These are phyloP conservation scores for Ennomos fuscantarius DNA, from an alignment of 2,888 invertebrate species.

Conservation along the genomic window DNA sequence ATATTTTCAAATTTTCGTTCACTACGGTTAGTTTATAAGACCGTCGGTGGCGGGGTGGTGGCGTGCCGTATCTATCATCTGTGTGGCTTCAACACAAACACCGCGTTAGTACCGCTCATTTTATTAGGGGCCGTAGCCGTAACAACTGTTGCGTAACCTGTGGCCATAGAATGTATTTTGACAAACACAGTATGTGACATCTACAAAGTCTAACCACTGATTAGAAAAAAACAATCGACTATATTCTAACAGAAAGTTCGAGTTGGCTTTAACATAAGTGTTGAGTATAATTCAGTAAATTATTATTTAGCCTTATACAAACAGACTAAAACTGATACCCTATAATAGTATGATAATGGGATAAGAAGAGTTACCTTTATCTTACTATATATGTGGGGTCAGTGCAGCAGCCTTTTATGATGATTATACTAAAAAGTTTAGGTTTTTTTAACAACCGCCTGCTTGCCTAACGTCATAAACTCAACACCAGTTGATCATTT, in stretches of 20 bases:
- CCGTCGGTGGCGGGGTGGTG: conserved; percentile 49
- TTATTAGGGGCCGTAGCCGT: conserved; percentile 67
- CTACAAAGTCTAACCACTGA: not conserved
- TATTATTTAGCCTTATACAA: too few species aligned
- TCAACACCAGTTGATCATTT: too few species aligned
- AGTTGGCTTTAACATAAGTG: too few species aligned
- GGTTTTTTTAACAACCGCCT: not conserved
- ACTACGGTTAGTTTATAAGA: conserved; percentile 70
- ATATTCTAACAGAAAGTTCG: too few species aligned
- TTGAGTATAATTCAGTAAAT: too few species aligned
- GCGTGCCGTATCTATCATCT: conserved; percentile 83
- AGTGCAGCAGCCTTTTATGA: too few species aligned
- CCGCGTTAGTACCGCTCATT: conserved; percentile 78
- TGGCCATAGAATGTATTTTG: conserved; percentile 40
- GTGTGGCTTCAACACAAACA: conserved; percentile 73
- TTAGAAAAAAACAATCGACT: too few species aligned
- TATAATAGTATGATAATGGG: too few species aligned
- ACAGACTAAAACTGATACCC: too few species aligned
- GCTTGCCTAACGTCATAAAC: not conserved
- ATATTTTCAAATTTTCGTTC: conserved; percentile 43
- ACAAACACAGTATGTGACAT: conserved; percentile 6
- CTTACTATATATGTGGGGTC: too few species aligned
- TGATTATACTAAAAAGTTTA: too few species aligned
- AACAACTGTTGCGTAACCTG: conserved; percentile 42
- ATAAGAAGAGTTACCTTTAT: too few species aligned